Evolutionary conservation across 2,113 vertebrate genomes (phyloP).

Genomic region (Ptyas mucosa): DNA sequence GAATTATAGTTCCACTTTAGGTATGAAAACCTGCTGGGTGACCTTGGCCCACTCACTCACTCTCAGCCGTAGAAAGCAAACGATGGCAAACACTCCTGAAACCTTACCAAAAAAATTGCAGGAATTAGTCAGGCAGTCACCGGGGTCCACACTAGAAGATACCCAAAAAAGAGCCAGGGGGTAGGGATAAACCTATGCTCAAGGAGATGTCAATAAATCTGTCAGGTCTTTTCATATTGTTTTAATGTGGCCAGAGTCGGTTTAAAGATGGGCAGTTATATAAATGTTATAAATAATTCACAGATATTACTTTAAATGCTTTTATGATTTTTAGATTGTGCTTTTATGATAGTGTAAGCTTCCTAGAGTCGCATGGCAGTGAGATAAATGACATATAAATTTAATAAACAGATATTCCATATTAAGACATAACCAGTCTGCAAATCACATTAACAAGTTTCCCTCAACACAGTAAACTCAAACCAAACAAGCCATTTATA

Average conservation of each 20-base stretch:
- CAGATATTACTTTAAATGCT: background rate
- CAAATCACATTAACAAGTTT: background rate
- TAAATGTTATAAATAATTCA: background rate
- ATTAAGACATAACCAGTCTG: background rate
- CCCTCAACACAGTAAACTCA: background rate
- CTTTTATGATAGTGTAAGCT: background rate
- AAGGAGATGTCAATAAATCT: background rate
- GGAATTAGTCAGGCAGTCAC: background rate
- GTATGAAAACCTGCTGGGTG: background rate
- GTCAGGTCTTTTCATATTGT: background rate
- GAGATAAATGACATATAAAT: background rate
- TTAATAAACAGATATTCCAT: background rate
- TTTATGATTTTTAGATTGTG: background rate
- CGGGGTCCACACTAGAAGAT: background rate
- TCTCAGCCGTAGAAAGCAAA: background rate
- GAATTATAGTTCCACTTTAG: background rate
- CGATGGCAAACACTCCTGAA: background rate
- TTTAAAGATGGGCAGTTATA: background rate
- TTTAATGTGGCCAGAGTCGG: background rate
- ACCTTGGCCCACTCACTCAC: background rate
- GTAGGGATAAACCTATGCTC: background rate
- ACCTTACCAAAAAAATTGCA: background rate
- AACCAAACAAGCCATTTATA: background rate
- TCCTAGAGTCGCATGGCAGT: background rate
- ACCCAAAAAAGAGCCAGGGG: background rate